Percentiles rank a stretch among this genome's conserved stretches.
phyloP scores from a whole-genome alignment of 35 echinoderm and acorn worm genomes.

The Patiria miniata region DNA sequence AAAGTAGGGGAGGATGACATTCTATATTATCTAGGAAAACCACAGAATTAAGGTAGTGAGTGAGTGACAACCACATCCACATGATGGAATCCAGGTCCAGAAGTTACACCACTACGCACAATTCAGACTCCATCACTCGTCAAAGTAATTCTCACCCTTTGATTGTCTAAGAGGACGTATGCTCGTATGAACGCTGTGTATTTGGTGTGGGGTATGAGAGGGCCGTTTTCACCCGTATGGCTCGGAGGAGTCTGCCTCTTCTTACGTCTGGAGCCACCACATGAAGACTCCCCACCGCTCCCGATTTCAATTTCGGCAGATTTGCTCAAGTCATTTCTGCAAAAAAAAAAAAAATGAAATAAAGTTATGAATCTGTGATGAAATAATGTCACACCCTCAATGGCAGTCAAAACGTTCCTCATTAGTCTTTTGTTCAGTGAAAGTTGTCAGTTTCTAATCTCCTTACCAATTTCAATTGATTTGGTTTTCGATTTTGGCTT shows the following conservation, averaged over 20 bases:
- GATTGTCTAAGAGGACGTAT: neutral
- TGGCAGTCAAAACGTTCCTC: neutral
- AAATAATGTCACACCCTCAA: neutral
- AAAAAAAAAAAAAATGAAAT: neutral
- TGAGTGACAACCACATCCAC: no score
- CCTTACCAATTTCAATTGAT: no score
- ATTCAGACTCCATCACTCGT: no score
- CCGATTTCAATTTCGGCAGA: neutral
- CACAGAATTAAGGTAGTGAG: no score
- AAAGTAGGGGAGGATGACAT: no score
- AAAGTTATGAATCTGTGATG: neutral
- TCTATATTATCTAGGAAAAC: no score
- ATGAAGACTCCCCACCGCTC: neutral
- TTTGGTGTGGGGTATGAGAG: neutral
- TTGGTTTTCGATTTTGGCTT: no score
- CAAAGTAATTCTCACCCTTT: neutral
- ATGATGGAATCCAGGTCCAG: no score
- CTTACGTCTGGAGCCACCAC: neutral
- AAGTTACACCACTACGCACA: no score
- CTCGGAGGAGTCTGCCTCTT: neutral
- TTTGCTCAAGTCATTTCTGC: neutral
- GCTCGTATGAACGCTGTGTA: constrained; percentile 16
- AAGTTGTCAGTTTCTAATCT: neutral
- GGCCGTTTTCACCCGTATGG: neutral
- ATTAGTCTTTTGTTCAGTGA: neutral